A percentile compares a stretch with the other conserved stretches of the same genome.
phyloP scores from a whole-genome alignment of 2,888 invertebrate species.

The Himalopsyche anomala region DNA sequence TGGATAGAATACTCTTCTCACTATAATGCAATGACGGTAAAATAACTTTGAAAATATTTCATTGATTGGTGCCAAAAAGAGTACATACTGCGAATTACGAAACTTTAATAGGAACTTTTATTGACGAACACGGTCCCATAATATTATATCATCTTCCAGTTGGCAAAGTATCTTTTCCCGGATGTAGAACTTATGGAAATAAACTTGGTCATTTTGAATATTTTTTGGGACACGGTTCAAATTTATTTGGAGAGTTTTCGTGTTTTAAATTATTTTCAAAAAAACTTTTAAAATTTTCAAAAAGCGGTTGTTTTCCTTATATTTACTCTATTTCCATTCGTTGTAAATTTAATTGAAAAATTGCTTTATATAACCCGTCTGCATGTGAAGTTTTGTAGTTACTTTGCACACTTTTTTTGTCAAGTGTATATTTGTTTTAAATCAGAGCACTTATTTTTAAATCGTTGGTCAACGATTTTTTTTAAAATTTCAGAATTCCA shows the following conservation, averaged over 20 bases:
- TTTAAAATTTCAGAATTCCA: no score
- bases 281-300: background rate
- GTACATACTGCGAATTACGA: background rate
- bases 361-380: no score
- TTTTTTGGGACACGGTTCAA: background rate
- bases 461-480: no score
- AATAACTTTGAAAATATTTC: background rate
- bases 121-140: background rate
- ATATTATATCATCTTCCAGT: background rate
- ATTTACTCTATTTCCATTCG: no score
- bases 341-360: no score
- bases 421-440: no score
- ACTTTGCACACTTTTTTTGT: no score
- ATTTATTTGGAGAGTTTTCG: background rate
- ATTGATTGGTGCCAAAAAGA: background rate
- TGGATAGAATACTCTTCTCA: no score
- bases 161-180: background rate
- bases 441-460: no score
- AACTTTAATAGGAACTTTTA: background rate
- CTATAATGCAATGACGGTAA: background rate
- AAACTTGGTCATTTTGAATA: slow-evolving; percentile 16
- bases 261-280: background rate
- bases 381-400: no score
- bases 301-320: no score
- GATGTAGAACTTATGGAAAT: slow-evolving; percentile 3